phyloP scores from a whole-genome alignment of 2,888 invertebrate genomes.

The Sipunculus nudus region DNA sequence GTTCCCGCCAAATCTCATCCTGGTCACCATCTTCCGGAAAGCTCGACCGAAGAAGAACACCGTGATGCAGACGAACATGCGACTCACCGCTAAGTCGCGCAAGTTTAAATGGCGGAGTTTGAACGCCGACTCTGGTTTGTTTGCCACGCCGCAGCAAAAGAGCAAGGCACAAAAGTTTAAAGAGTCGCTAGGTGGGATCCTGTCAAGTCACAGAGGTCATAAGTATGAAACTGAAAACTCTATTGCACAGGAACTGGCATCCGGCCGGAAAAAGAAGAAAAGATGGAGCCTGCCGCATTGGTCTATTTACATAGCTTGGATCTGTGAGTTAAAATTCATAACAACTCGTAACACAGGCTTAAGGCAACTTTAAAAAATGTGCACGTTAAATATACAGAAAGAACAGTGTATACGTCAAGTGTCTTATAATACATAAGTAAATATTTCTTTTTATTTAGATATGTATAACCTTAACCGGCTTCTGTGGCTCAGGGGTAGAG shows the following conservation, averaged over 20 bases:
- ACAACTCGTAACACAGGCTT: too few species aligned
- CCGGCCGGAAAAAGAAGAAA: constrained; percentile 62
- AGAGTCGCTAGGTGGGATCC: constrained; percentile 51
- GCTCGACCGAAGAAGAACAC: constrained; percentile 54
- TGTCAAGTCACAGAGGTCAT: constrained; percentile 48
- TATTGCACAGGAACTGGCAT: too few species aligned
- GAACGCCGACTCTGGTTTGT: not conserved
- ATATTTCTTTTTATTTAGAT: too few species aligned
- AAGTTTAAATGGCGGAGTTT: constrained; percentile 58
- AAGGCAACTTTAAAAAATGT: too few species aligned
- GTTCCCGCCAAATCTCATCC: constrained; percentile 61
- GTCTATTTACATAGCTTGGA: constrained; percentile 64
- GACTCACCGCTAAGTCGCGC: constrained; percentile 49
- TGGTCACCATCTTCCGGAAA: constrained; percentile 62
- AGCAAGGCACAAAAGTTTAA: constrained; percentile 51
- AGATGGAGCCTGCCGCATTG: constrained; percentile 60
- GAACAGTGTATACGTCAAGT: too few species aligned
- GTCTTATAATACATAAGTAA: too few species aligned
- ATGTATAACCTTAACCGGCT: too few species aligned
- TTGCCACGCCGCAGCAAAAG: too few species aligned
- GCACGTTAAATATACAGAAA: too few species aligned
- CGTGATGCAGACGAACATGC: constrained; percentile 53
- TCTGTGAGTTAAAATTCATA: constrained; percentile 49
- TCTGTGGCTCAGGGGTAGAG: too few species aligned
- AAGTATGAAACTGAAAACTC: constrained; percentile 39